Evolutionary conservation across 2,113 vertebrate genomes (phyloP), one percentile per base, ranked within the genome.

Genomic region (Dicentrarchus labrax): DNA sequence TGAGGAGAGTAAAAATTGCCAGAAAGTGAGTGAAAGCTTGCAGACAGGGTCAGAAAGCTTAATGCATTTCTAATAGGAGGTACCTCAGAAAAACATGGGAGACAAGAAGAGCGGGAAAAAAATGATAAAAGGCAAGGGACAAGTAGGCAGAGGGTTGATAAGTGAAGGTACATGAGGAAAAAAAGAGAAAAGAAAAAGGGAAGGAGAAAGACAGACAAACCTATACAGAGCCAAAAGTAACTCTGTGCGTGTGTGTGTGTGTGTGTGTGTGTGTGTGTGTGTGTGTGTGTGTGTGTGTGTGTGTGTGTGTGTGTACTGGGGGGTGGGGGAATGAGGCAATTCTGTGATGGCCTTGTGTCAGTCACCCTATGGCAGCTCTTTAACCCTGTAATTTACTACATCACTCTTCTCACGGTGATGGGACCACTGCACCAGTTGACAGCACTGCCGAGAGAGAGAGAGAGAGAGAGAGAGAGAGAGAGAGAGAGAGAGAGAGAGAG

Each of bases 331-430:
- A 24, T 41, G 56, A 80, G 74, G 61, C 38, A 51, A 53, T 82
- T 57, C 72, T 77, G 80, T 87, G 80, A 85, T 88, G 82, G 81
- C 75, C 83, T 90, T 60, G 73, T 91, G 91, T 92, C 91, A 92
- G 67, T 94, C 88, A 91, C 84, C 71, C 85, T 53, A 45, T 93
- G 90, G 93, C 90, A 90, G 90, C 83, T 93, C 86, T 90, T 89
- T 85, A 91, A 89, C 89, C 89, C 88, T 87, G 75, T 91, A 94
- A 94, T 94, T 95, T 91, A 86, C 87, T 85, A 86, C 89, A 91
- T 93, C 92, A 91, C 82, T 93, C 90, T 84, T 85, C 64, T 80
- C 62, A 11, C 74, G 74, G 0, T 87, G 88, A 92, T 83, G 82
- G 79, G 53, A 84, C 86, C 82, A 72, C 78, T 90, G 80, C 80